These are phyloP conservation scores for Zophobas atratus DNA, from an alignment of 1,140 invertebrate species.

Conservation along the genomic window DNA sequence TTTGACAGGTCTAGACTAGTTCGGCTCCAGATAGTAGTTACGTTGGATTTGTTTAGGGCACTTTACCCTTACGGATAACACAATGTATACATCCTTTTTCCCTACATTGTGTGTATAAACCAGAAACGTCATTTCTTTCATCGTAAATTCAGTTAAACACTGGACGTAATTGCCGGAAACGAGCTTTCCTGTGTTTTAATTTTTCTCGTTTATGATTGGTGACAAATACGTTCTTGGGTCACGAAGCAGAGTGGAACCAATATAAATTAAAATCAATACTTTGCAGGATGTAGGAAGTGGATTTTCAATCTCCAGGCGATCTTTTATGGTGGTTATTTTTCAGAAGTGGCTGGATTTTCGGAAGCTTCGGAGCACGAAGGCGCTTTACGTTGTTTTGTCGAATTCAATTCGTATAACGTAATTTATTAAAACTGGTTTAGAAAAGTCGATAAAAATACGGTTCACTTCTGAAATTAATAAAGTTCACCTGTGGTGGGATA, in stretches of 20 bases:
- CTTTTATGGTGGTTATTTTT: too few relatives aligned
- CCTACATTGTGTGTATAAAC: neutral
- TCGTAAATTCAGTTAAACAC: neutral
- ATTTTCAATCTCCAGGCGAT: too few relatives aligned
- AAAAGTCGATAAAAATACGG: constrained; percentile 24
- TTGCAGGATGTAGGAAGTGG: too few relatives aligned
- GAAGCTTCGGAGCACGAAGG: too few relatives aligned
- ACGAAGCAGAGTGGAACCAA: neutral
- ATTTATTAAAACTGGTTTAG: constrained; percentile 18
- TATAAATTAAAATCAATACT: too few relatives aligned
- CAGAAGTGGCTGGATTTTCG: too few relatives aligned
- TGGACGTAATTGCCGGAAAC: constrained; percentile 5
- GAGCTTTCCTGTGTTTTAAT: constrained; percentile 8
- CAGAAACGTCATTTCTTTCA: neutral
- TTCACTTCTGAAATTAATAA: constrained; percentile 27
- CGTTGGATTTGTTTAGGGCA: neutral
- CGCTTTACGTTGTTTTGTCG: neutral
- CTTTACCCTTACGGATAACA: neutral
- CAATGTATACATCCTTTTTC: neutral
- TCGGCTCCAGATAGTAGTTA: too few relatives aligned
- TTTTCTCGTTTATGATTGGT: neutral
- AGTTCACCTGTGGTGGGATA: constrained; percentile 39
- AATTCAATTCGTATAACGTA: neutral
- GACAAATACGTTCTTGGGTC: neutral
- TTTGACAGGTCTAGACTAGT: neutral